Evolutionary conservation across 2,113 vertebrate species (phyloP).

Genomic region (Indri indri): DNA sequence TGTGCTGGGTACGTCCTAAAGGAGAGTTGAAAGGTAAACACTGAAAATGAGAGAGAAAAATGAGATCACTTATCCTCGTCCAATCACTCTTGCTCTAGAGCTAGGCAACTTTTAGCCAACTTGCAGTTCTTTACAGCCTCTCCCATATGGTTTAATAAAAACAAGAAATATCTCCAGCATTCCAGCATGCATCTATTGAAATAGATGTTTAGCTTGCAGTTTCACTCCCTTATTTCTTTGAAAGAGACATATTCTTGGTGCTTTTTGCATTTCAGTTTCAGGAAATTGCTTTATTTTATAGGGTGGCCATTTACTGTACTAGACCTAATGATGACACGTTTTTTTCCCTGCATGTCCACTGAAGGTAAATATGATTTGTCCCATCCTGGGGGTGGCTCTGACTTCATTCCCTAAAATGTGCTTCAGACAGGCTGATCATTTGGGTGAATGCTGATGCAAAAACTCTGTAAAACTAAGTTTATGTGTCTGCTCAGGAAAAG

Average conservation of each 20-base stretch:
- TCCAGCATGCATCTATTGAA: neutral
- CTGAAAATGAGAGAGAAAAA: neutral
- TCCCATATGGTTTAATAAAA: slow-evolving; percentile 42
- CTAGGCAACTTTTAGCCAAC: neutral
- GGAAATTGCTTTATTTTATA: slow-evolving; percentile 32
- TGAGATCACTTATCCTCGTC: rapidly evolving
- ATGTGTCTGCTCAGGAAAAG: slow-evolving; percentile 38
- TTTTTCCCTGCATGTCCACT: neutral
- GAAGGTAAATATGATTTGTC: neutral
- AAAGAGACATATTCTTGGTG: slow-evolving; percentile 28
- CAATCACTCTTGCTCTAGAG: neutral
- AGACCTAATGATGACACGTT: neutral
- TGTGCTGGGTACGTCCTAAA: neutral
- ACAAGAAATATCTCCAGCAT: neutral
- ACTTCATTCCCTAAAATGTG: slow-evolving; percentile 49
- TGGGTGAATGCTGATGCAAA: slow-evolving; percentile 19
- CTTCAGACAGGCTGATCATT: slow-evolving; percentile 35
- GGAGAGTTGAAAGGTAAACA: neutral
- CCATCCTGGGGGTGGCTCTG: neutral
- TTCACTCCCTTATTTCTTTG: slow-evolving; percentile 27
- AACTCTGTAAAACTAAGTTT: neutral
- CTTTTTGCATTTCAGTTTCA: slow-evolving; percentile 18
- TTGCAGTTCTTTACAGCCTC: neutral
- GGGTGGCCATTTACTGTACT: neutral
- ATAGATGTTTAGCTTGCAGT: neutral